Conservation (phyloP, 1,140 invertebrate genomes). For the Lamellibrachia luymesi region DNA sequence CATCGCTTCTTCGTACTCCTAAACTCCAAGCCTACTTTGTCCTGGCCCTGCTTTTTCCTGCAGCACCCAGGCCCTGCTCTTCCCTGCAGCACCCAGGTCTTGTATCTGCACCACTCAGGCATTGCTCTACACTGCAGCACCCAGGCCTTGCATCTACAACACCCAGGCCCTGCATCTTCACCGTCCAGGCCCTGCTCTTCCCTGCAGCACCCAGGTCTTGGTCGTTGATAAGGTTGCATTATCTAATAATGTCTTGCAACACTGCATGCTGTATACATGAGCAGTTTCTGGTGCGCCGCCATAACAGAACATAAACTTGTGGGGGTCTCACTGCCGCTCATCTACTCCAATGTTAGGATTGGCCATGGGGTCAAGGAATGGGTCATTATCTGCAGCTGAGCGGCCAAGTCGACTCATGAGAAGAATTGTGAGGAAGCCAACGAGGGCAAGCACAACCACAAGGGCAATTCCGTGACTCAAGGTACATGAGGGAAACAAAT, state of each 20-base stretch:
- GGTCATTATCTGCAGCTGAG: constrained; percentile 65
- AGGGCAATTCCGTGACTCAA: constrained; percentile 55
- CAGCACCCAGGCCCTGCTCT: too few species aligned
- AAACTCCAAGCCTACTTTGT: too few species aligned
- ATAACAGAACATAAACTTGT: background rate
- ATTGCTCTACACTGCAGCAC: too few species aligned
- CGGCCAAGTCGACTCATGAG: constrained; percentile 63
- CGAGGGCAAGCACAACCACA: constrained; percentile 58
- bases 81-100: too few species aligned
- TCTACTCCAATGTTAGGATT: constrained; percentile 61
- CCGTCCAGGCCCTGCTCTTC: too few species aligned
- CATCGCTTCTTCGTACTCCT: too few species aligned
- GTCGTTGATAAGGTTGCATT: background rate
- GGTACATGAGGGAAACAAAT: too few species aligned
- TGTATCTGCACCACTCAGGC: too few species aligned
- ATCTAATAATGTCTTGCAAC: background rate
- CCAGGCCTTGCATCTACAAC: background rate
- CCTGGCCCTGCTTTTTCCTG: too few species aligned
- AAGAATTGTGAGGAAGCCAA: constrained; percentile 60
- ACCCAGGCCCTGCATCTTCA: background rate
- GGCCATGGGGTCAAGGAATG: constrained; percentile 59
- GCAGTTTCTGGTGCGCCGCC: background rate
- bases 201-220: too few species aligned
- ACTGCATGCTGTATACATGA: background rate
- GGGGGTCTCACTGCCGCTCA: background rate